These are phyloP conservation scores for Pseudomyrmex concolor DNA, from an alignment of 1,140 invertebrate genomes.

Conservation along the genomic window DNA sequence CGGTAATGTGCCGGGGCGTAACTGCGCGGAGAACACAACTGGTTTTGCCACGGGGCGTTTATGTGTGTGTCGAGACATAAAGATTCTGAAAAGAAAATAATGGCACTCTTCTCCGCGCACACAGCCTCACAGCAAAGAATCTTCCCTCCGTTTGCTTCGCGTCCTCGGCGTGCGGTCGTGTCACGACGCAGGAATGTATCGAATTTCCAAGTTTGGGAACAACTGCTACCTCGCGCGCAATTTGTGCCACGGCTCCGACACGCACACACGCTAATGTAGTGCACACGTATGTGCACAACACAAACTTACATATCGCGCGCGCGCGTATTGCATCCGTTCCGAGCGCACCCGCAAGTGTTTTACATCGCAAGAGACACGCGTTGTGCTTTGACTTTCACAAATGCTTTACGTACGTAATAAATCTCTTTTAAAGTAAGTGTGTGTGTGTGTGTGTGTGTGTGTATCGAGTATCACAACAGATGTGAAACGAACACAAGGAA, in stretches of 20 bases:
- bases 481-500: background rate
- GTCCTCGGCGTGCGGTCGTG: slow-evolving; percentile 49
- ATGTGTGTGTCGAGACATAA: slow-evolving; percentile 51
- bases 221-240: slow-evolving; percentile 63
- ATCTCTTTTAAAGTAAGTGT: slow-evolving; percentile 5
- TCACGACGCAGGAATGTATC: slow-evolving; percentile 67
- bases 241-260: slow-evolving; percentile 67
- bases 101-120: slow-evolving; percentile 28
- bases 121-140: slow-evolving; percentile 59
- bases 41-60: slow-evolving; percentile 42
- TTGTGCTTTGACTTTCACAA: background rate
- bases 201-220: slow-evolving; percentile 76
- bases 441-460: background rate
- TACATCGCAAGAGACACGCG: slow-evolving; percentile 18
- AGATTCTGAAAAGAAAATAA: slow-evolving; percentile 67
- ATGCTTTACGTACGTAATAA: background rate
- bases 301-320: slow-evolving; percentile 49
- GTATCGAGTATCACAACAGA: background rate
- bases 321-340: slow-evolving; percentile 29
- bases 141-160: slow-evolving; percentile 63
- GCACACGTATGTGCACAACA: slow-evolving; percentile 37
- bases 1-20: slow-evolving; percentile 38
- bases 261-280: slow-evolving; percentile 20
- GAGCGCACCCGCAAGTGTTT: slow-evolving; percentile 51
- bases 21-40: slow-evolving; percentile 46